A percentile compares a stretch with the other conserved stretches of the same genome.
Conservation (phyloP, 1,140 invertebrate species). For the Trinorchestia longiramus region DNA sequence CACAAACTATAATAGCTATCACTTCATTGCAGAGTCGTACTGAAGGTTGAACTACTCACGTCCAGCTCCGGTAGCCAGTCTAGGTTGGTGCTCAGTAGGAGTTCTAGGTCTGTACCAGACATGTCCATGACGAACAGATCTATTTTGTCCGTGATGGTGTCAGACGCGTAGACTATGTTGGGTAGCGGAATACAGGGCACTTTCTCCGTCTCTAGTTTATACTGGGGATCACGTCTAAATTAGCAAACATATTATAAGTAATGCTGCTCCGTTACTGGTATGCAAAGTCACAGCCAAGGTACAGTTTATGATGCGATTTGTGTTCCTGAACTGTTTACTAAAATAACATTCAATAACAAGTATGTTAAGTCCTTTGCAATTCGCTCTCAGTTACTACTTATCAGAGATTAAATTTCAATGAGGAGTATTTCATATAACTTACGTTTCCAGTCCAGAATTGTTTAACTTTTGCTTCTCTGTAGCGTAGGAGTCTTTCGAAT, state of each 20-base stretch:
- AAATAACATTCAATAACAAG: too few relatives aligned
- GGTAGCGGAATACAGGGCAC: conserved; percentile 63
- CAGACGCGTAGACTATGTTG: conserved; percentile 59
- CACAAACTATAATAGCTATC: too few relatives aligned
- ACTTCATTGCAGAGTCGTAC: not conserved
- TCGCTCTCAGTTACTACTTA: not conserved
- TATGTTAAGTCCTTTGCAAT: not conserved
- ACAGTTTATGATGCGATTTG: too few relatives aligned
- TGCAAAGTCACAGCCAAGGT: too few relatives aligned
- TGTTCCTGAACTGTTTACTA: too few relatives aligned
- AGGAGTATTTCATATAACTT: not conserved
- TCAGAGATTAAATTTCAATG: not conserved
- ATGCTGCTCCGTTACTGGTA: not conserved
- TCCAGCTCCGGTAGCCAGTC: conserved; percentile 61
- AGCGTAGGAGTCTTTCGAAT: conserved; percentile 35
- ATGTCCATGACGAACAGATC: conserved; percentile 64
- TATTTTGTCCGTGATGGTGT: conserved; percentile 55
- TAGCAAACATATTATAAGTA: not conserved
- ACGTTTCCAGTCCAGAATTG: conserved; percentile 50
- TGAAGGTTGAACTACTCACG: conserved; percentile 45
- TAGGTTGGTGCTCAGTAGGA: conserved; percentile 63
- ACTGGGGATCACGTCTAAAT: not conserved
- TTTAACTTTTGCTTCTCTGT: conserved; percentile 54
- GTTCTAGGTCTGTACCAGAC: conserved; percentile 61
- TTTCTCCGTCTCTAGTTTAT: conserved; percentile 56